Base-by-base conservation (phyloP, 2,888 invertebrate genomes). In the Andrena chrysosceles region DNA sequence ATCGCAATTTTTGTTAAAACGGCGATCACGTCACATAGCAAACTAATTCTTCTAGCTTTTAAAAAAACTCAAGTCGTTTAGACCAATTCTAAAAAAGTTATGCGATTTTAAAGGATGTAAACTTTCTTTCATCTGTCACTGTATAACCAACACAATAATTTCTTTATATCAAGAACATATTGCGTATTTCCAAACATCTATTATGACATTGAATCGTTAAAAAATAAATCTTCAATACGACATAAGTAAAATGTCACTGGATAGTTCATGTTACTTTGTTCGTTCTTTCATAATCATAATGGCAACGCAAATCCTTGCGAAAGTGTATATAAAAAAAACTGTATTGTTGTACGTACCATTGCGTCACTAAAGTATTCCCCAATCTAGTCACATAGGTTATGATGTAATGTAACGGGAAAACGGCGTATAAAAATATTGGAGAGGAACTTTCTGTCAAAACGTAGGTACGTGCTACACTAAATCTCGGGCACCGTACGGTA, bases 391-490 rank as follows among this genome's bases (percentile, higher is more conserved):
- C 54, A 54, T 2, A 54, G 54, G 54, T 54, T 54, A 54, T 20
- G 54, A 20, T 23, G 54, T 8, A 54, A 23, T 8, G 8, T n/a
- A 20, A 23, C 2, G 54, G 8, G 8, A 63, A 48, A 35, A 48
- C 0, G 2, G 7, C 1, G 42, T 10, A 1, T 23, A 52, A 33
- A 59, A 66, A 42, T 42, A 56, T 20, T 10, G 3, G 8, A 49
- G 20, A 16, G 54, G 5, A 10, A 49, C 29, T 3, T 35, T 35
- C 59, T 66, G 10, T 73, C n/a, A 70, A 72, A 79, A 48, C n/a
- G 7, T 26, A 26, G 54, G 16, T 13, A 13, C 13, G 13, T 16
- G 13, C 42, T 42, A 16, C 1, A 42, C 4, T 16, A 42, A 42
- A 42, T 42, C 16, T 16, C 42, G 4, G 42, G 1, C 4, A 42